phyloP scores from a whole-genome alignment of 2,113 vertebrate species.

The Cheilinus undulatus region DNA sequence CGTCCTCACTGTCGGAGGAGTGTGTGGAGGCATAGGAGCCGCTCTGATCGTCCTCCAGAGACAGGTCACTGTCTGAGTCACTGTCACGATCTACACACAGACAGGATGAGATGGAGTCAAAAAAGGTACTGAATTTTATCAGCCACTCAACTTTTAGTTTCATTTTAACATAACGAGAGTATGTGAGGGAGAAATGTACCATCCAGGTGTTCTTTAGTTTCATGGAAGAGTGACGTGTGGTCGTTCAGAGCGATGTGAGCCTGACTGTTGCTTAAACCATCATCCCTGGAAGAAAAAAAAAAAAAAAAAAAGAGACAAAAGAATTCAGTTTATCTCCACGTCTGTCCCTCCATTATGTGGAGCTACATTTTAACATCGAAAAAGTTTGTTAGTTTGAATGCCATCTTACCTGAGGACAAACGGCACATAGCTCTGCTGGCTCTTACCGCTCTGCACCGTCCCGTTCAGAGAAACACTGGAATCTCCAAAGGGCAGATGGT shows the following conservation, averaged over 20 bases:
- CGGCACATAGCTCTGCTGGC: slow-evolving; percentile 94
- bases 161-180: background rate
- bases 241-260: slow-evolving; percentile 85
- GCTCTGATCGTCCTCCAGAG: slow-evolving; percentile 92
- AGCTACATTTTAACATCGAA: background rate
- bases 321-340: background rate
- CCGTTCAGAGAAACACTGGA: slow-evolving; percentile 91
- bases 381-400: accelerated
- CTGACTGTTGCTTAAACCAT: slow-evolving; percentile 86
- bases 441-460: slow-evolving; percentile 90
- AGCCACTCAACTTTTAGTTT: background rate
- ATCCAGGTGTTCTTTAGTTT: slow-evolving; percentile 80
- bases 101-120: background rate
- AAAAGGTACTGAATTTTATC: accelerated
- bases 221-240: slow-evolving; percentile 84
- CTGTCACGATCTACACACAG: slow-evolving; percentile 85
- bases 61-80: slow-evolving; percentile 94
- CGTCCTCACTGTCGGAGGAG: slow-evolving; percentile 94
- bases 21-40: slow-evolving; percentile 92
- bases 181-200: slow-evolving; percentile 72
- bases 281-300: slow-evolving; percentile 91
- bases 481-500: slow-evolving; percentile 86
- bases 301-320: too few relatives aligned
- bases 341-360: background rate
- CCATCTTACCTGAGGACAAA: slow-evolving; percentile 87